Evolutionary conservation across 2,888 invertebrate species (phyloP).

Genomic region (Allacma fusca): DNA sequence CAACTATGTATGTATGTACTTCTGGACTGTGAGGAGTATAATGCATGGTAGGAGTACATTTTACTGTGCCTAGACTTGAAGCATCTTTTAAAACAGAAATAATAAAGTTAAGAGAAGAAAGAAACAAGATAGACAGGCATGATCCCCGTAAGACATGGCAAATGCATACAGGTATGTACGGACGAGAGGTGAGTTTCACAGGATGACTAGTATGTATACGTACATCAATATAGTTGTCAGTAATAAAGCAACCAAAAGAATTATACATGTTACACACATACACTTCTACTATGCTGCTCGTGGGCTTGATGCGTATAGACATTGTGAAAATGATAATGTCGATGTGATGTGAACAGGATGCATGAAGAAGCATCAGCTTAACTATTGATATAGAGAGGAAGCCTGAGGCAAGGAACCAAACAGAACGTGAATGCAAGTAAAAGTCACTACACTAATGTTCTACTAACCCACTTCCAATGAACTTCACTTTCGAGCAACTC

Average conservation of each 20-base stretch:
- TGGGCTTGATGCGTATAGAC: not conserved
- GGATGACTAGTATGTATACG: not conserved
- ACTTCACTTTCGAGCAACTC: constrained; percentile 45
- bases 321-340: not conserved
- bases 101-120: too few species aligned
- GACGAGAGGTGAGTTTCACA: not conserved
- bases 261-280: not conserved
- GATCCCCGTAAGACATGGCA: too few species aligned
- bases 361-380: constrained; percentile 24
- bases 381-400: constrained; percentile 19
- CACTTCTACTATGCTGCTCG: constrained; percentile 9
- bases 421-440: constrained; percentile 44
- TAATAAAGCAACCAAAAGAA: too few species aligned
- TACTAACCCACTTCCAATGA: constrained; percentile 43
- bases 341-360: constrained; percentile 28
- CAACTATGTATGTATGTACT: too few species aligned
- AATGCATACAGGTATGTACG: too few species aligned
- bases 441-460: constrained; percentile 37
- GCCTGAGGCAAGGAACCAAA: constrained; percentile 37
- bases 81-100: too few species aligned
- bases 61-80: too few species aligned
- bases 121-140: too few species aligned
- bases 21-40: too few species aligned
- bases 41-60: too few species aligned
- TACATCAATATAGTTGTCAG: not conserved